Evolutionary conservation across 2,888 invertebrate genomes (phyloP), one percentile per base, ranked within the genome.

Genomic region (Spicauda simplicius): DNA sequence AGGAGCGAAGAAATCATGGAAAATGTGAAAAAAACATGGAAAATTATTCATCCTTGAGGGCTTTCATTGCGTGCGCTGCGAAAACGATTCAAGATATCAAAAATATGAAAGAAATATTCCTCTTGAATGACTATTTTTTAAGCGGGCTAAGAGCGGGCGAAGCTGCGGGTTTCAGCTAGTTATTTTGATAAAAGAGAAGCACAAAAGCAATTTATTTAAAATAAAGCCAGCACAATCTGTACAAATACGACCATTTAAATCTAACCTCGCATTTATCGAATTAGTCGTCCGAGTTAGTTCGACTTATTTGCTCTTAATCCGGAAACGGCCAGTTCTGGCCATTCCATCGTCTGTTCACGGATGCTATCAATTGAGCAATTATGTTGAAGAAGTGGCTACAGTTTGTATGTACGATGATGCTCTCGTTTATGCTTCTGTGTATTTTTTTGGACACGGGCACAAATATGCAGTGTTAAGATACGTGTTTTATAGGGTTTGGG

Each of bases 281-380:
- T 80, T 75, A 77, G 64, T 72, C 69, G 68, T 72, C 72, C 69
- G 73, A 76, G 76, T 75, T 73, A 70, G 71, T 75, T 66, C 54
- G 41, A 79, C 52, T 25, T 45, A 52, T 62, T 77, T 77, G 75
- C 69, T 64, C 63, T 66, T 73, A 74, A 76, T 72, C 73, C 75
- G 79, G 76, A 80, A 74, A 72, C 64, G 64, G 85, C 64, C 83
- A 74, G 70, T 75, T 88, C 84, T 83, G 70, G 63, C 61, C 70
- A 75, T 81, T 81, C 66, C 54, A 73, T 74, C 53, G 76, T 84
- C 88, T 82, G 71, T 77, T 79, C 69, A 70, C 87, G 91, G 91
- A 91, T 89, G 88, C 79, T 76, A 77, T 80, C 91, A 91, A 91
- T 91, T 91, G 89, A 90, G 81, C 81, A 85, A 88, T 90, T 90